A percentile compares a stretch with the other conserved stretches of the same genome.
phyloP scores from a whole-genome alignment of 2,888 invertebrate genomes.

The Andrena fulva region DNA sequence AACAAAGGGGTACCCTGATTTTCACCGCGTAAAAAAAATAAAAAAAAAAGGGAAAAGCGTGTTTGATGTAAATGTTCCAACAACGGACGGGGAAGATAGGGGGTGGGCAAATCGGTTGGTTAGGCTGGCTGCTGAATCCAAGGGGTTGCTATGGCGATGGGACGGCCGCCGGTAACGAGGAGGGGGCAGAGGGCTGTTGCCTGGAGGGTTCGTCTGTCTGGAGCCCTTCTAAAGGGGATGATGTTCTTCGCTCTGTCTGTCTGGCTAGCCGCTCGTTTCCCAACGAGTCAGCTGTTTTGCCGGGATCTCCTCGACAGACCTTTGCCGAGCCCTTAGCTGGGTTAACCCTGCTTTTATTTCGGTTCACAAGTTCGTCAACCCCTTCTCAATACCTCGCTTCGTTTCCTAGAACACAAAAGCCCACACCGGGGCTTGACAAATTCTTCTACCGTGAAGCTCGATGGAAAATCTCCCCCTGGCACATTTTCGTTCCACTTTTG shows the following conservation, averaged over 20 bases:
- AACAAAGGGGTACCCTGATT: constrained; percentile 51
- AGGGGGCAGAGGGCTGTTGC: constrained; percentile 64
- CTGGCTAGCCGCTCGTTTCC: constrained; percentile 29
- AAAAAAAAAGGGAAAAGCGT: constrained; percentile 20
- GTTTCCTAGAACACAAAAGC: neutral
- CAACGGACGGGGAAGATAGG: constrained; percentile 42
- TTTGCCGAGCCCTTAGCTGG: neutral
- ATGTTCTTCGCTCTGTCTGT: constrained; percentile 67
- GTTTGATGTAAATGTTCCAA: constrained; percentile 61
- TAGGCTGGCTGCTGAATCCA: constrained; percentile 69
- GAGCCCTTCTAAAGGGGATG: constrained; percentile 79
- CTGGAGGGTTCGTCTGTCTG: constrained; percentile 80
- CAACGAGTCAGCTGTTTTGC: constrained; percentile 69
- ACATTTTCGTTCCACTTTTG: too few relatives aligned
- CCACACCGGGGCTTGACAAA: neutral
- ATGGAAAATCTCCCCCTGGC: neutral
- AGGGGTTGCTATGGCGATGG: constrained; percentile 83
- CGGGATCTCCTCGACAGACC: constrained; percentile 21
- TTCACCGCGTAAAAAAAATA: constrained; percentile 7
- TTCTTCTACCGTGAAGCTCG: neutral
- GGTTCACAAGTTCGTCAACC: constrained; percentile 3
- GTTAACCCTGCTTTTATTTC: neutral
- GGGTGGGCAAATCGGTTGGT: constrained; percentile 68
- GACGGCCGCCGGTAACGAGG: constrained; percentile 62
- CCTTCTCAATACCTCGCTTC: neutral